A percentile compares a stretch with the other conserved stretches of the same genome.
phyloP scores from a whole-genome alignment of 1,140 invertebrate genomes.

The Pemphigus obesinymphae region DNA sequence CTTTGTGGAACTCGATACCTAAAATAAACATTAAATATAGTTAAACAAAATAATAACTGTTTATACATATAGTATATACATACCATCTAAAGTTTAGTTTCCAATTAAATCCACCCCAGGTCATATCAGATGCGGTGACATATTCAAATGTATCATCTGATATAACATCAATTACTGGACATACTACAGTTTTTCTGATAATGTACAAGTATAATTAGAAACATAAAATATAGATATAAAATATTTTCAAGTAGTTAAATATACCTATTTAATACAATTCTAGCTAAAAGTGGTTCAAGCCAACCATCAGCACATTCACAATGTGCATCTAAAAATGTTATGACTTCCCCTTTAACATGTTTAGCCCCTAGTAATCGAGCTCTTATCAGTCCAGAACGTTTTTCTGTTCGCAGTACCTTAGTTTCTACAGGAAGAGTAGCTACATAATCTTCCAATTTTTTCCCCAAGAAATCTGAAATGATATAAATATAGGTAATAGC shows the following conservation, averaged over 20 bases:
- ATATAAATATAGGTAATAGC: no score
- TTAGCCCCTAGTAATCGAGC: constrained; percentile 87
- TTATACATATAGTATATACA: constrained; percentile 50
- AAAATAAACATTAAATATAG: constrained; percentile 36
- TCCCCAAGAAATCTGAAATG: constrained; percentile 75
- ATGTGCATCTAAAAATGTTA: constrained; percentile 94
- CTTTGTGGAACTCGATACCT: constrained; percentile 94
- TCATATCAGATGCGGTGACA: constrained; percentile 88
- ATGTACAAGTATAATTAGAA: background rate
- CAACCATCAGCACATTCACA: constrained; percentile 90
- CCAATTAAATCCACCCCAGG: constrained; percentile 98
- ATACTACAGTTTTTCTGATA: constrained; percentile 81
- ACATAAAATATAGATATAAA: background rate
- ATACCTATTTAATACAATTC: constrained; percentile 79
- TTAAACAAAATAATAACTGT: background rate
- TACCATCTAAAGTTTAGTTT: constrained; percentile 95
- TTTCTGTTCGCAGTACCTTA: constrained; percentile 77
- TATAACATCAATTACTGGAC: constrained; percentile 97
- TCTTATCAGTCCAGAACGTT: constrained; percentile 87
- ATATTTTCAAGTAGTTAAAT: background rate
- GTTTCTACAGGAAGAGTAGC: constrained; percentile 76
- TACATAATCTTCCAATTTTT: constrained; percentile 85
- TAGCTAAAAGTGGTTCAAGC: constrained; percentile 83
- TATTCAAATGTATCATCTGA: constrained; percentile 97
- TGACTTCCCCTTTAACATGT: constrained; percentile 86